phyloP scores from a whole-genome alignment of 2,113 vertebrate genomes.

The Zosterops lateralis region DNA sequence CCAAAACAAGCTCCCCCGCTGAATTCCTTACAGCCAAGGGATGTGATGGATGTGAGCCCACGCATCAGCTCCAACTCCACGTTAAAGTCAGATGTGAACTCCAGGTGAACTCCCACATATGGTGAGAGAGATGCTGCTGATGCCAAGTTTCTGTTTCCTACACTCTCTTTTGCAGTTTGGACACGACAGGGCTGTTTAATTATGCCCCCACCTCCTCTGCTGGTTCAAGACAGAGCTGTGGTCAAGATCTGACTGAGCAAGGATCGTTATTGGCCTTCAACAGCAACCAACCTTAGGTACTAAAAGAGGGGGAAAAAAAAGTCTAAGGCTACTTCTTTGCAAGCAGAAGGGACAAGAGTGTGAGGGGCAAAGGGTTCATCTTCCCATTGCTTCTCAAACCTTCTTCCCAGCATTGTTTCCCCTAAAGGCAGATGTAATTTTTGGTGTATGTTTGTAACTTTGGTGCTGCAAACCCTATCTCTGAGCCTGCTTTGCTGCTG shows the following conservation, averaged over 20 bases:
- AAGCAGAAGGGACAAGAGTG: background rate
- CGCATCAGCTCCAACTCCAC: background rate
- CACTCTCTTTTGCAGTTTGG: background rate
- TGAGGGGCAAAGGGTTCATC: background rate
- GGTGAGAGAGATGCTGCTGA: background rate
- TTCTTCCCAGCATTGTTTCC: background rate
- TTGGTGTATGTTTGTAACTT: background rate
- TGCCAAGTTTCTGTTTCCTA: background rate
- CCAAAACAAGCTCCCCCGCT: slow-evolving; percentile 36
- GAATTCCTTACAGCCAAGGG: slow-evolving; percentile 6
- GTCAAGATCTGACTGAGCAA: background rate
- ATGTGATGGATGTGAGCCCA: slow-evolving; percentile 24
- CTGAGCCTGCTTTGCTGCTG: background rate
- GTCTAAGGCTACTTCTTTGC: background rate
- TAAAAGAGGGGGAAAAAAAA: background rate
- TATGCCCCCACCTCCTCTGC: background rate
- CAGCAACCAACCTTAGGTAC: background rate
- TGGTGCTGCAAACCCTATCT: background rate
- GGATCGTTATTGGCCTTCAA: background rate
- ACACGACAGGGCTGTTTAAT: background rate
- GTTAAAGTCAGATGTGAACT: background rate
- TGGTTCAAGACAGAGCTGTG: background rate
- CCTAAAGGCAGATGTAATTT: background rate
- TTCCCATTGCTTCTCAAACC: background rate
- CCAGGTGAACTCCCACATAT: background rate